Evolutionary conservation across 2,113 vertebrate species (phyloP).

Genomic region (Asarcornis scutulata): DNA sequence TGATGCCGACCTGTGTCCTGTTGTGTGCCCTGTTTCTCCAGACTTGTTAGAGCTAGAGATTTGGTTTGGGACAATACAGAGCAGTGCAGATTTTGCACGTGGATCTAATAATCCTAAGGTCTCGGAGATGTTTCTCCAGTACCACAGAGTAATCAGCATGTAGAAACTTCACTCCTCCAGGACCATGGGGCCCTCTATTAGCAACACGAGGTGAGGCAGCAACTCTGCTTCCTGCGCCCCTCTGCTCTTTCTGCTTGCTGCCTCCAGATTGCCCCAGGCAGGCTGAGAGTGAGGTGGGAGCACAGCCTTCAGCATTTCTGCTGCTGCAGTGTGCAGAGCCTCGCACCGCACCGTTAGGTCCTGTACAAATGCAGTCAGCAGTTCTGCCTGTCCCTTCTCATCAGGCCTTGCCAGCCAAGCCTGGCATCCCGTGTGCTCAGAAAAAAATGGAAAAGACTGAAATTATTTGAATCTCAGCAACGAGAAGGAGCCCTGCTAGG

Average conservation of each 20-base stretch:
- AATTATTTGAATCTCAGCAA: neutral
- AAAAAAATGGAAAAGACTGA: neutral
- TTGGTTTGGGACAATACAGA: neutral
- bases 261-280: neutral
- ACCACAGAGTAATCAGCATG: fast-evolving
- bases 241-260: neutral
- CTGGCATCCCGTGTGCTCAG: neutral
- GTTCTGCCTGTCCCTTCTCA: neutral
- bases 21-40: neutral
- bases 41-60: neutral
- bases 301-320: neutral
- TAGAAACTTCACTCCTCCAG: neutral
- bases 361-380: neutral
- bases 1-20: neutral
- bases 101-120: neutral
- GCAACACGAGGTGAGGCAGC: neutral
- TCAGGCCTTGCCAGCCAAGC: neutral
- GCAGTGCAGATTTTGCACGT: neutral
- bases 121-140: neutral
- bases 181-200: neutral
- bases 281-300: neutral
- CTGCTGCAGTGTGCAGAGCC: neutral
- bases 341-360: neutral
- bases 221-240: neutral
- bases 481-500: neutral